Evolutionary conservation across 2,888 invertebrate species (phyloP).

Genomic region (Balanococcus diminutus): DNA sequence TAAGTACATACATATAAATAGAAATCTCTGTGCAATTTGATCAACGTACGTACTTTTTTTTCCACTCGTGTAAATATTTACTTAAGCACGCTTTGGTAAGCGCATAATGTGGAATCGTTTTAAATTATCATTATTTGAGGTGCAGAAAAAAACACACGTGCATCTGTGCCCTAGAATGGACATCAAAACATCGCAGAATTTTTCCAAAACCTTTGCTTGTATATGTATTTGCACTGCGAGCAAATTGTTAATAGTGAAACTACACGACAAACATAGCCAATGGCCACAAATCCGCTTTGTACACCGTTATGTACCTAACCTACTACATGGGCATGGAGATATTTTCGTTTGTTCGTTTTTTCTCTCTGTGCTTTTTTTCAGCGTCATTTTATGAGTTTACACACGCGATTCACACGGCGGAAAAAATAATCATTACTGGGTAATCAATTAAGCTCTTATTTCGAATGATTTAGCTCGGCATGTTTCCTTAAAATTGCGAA

Average conservation of each 20-base stretch:
- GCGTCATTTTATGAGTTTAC: not conserved
- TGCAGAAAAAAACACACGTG: not conserved
- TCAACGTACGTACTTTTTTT: not conserved
- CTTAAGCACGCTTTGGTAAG: not conserved
- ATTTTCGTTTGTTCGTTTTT: not conserved
- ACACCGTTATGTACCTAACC: too few relatives aligned
- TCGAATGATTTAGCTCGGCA: not conserved
- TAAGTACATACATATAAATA: not conserved
- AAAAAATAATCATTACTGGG: not conserved
- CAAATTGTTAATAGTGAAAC: not conserved
- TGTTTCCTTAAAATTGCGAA: not conserved
- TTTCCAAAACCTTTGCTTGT: not conserved
- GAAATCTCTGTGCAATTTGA: not conserved
- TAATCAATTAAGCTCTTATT: not conserved
- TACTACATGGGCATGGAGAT: too few relatives aligned
- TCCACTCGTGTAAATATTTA: not conserved
- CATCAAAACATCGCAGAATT: not conserved
- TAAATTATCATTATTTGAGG: not conserved
- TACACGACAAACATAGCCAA: not conserved
- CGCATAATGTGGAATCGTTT: not conserved
- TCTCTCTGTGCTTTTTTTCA: not conserved
- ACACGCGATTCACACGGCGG: not conserved
- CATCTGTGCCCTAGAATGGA: not conserved
- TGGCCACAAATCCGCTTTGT: not conserved
- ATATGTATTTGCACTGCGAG: not conserved